These are phyloP conservation scores for Geopemphigus sp. DNA, from an alignment of 1,140 invertebrate species.

Conservation along the genomic window DNA sequence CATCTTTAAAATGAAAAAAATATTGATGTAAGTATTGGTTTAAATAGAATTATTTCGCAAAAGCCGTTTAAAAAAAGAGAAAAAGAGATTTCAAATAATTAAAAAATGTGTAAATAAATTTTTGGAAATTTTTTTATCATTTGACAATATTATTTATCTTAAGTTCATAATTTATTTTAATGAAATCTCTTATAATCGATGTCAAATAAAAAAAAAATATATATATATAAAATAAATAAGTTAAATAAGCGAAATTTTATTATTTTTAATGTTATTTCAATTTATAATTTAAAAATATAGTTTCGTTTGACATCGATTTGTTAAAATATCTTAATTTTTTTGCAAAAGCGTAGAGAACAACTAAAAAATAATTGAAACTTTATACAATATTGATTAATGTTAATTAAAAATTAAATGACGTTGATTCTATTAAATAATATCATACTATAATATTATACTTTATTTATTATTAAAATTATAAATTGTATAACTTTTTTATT, in stretches of 20 bases:
- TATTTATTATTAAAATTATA: no score
- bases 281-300: no score
- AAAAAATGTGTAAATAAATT: not conserved
- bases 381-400: not conserved
- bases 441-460: no score
- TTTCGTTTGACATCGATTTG: no score
- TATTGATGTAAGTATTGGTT: not conserved
- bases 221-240: no score
- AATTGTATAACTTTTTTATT: no score
- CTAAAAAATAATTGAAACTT: slow-evolving; percentile 2
- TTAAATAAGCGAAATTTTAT: no score
- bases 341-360: slow-evolving; percentile 19
- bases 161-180: not conserved
- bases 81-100: slow-evolving; percentile 25
- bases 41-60: slow-evolving; percentile 17
- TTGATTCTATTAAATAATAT: not conserved
- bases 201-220: slow-evolving; percentile 9
- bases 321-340: no score
- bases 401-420: not conserved
- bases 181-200: slow-evolving; percentile 34
- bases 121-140: no score
- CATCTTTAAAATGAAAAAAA: slow-evolving; percentile 63
- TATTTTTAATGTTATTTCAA: no score
- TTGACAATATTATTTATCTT: slow-evolving; percentile 10
- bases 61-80: slow-evolving; percentile 3